A percentile compares a stretch with the other conserved stretches of the same genome.
These are phyloP conservation scores for Mimas tiliae DNA, from an alignment of 2,888 invertebrate species.

Conservation along the genomic window DNA sequence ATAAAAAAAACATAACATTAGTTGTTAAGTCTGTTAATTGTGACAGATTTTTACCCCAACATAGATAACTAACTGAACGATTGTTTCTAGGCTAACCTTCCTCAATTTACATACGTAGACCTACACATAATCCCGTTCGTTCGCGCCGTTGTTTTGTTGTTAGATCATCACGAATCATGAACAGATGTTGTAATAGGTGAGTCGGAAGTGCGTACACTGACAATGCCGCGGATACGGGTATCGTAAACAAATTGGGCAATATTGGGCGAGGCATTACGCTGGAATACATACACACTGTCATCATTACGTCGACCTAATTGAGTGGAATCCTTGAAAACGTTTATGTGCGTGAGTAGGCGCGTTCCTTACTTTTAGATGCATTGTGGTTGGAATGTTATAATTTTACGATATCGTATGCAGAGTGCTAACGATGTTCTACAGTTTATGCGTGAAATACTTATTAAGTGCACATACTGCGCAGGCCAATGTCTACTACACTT, in stretches of 20 bases:
- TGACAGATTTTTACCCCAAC: not conserved
- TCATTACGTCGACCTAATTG: constrained; percentile 49
- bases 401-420: constrained; percentile 26
- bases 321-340: constrained; percentile 59
- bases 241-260: constrained; percentile 33
- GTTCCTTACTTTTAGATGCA: constrained; percentile 46
- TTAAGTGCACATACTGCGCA: not conserved
- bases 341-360: constrained; percentile 50
- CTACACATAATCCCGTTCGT: not conserved
- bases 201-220: constrained; percentile 40
- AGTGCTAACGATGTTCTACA: not conserved
- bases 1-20: constrained; percentile 33
- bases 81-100: constrained; percentile 22
- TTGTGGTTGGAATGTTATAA: constrained; percentile 34
- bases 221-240: constrained; percentile 32
- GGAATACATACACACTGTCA: constrained; percentile 36
- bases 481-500: not conserved
- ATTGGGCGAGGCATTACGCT: constrained; percentile 41
- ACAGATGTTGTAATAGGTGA: constrained; percentile 32
- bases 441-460: constrained; percentile 2
- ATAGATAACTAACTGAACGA: not conserved
- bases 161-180: constrained; percentile 18
- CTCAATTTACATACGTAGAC: constrained; percentile 23
- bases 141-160: not conserved
- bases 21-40: not conserved